Percentiles rank a stretch among this genome's conserved stretches.
These are phyloP conservation scores for Andricus curvator DNA, from an alignment of 2,888 invertebrate genomes.

Conservation along the genomic window DNA sequence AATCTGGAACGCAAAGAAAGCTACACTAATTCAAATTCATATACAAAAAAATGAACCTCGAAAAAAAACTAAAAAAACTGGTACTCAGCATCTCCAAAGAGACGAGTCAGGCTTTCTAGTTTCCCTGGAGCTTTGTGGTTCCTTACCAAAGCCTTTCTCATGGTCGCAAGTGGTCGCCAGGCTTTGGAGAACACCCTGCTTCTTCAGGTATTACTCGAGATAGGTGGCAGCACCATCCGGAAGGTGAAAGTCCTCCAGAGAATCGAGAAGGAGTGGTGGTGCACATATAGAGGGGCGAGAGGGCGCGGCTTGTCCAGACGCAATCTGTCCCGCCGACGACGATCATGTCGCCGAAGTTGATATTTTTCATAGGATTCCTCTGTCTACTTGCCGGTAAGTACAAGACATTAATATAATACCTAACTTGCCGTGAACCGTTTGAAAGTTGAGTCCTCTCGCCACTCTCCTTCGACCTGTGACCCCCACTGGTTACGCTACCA, in stretches of 20 bases:
- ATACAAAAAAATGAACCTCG: background rate
- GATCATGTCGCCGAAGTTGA: conserved; percentile 75
- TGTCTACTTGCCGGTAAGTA: conserved; percentile 75
- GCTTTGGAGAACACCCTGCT: conserved; percentile 3
- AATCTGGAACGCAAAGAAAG: background rate
- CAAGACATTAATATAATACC: conserved; percentile 35
- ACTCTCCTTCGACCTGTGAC: conserved; percentile 27
- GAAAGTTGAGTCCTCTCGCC: conserved; percentile 14
- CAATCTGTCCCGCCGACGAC: conserved; percentile 72
- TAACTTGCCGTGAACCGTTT: background rate
- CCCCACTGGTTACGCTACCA: conserved; percentile 24
- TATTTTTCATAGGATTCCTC: conserved; percentile 71
- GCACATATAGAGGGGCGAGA: conserved; percentile 78
- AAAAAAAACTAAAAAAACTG: background rate
- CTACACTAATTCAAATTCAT: background rate
- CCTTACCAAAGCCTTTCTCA: conserved; percentile 1
- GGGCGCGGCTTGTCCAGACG: conserved; percentile 78
- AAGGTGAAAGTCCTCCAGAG: conserved; percentile 73
- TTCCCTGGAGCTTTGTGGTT: conserved; percentile 41
- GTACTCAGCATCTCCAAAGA: background rate
- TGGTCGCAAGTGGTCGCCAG: background rate
- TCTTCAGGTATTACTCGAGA: conserved; percentile 43
- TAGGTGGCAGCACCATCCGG: conserved; percentile 74
- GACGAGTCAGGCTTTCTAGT: conserved; percentile 18
- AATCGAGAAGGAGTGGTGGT: conserved; percentile 73